A percentile compares a stretch with the other conserved stretches of the same genome.
These are phyloP conservation scores for Lytechinus pictus DNA, from an alignment of 35 echinoderm and acorn worm species.

Conservation along the genomic window DNA sequence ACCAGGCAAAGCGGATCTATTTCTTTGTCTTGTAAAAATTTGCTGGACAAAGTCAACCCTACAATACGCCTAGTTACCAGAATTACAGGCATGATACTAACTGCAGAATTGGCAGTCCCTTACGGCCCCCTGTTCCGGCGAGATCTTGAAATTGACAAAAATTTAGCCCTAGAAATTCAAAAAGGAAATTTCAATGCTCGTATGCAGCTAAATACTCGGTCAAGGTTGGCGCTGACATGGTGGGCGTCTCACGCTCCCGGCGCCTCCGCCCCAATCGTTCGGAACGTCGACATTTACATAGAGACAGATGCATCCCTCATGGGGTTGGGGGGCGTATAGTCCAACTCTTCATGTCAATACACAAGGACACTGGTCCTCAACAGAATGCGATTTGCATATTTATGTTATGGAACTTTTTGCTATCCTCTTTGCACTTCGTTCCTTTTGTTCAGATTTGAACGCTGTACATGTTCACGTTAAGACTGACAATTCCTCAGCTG, in stretches of 20 bases:
- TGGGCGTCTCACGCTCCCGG: conserved; percentile 38
- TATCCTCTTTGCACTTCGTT: conserved; percentile 26
- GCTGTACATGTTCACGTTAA: conserved; percentile 54
- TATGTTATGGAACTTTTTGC: conserved; percentile 64
- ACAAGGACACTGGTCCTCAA: conserved; percentile 42
- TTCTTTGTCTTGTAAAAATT: conserved; percentile 24
- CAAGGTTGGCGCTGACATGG: conserved; percentile 61
- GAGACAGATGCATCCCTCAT: conserved; percentile 58
- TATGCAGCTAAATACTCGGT: conserved; percentile 53
- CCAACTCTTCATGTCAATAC: conserved; percentile 23
- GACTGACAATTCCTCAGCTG: conserved; percentile 65
- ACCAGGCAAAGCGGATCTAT: conserved; percentile 24
- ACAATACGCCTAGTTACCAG: conserved; percentile 53
- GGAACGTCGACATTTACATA: not conserved
- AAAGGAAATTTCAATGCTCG: conserved; percentile 61
- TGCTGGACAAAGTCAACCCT: conserved; percentile 17
- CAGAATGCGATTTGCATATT: conserved; percentile 55
- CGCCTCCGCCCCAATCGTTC: not conserved
- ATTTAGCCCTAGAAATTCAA: conserved; percentile 8
- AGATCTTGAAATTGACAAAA: conserved; percentile 63
- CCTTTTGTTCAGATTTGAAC: conserved; percentile 60
- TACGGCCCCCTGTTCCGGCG: conserved; percentile 71
- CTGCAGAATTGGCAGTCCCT: conserved; percentile 61
- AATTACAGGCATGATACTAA: conserved; percentile 66
- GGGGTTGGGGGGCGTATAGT: conserved; percentile 58